These are phyloP conservation scores for Brachionus calyciflorus DNA, from an alignment of 1,140 invertebrate genomes.

Conservation along the genomic window DNA sequence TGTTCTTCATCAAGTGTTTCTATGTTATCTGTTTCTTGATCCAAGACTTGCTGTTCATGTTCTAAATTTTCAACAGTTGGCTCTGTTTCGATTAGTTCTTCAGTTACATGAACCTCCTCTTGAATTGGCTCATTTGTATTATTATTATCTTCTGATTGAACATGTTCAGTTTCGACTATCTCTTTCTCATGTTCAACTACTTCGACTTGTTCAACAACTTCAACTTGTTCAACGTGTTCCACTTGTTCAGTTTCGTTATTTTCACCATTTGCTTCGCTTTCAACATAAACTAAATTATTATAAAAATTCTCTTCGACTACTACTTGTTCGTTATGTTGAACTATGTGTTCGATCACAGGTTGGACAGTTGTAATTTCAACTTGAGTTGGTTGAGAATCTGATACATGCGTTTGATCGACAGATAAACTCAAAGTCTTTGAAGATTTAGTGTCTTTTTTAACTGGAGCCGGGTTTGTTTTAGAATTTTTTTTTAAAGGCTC, in stretches of 20 bases:
- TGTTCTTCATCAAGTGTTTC: no score
- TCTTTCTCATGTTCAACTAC: constrained; percentile 34
- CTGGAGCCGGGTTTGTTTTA: background rate
- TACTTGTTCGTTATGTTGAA: constrained; percentile 50
- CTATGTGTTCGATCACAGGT: constrained; percentile 52
- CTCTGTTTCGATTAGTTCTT: constrained; percentile 47
- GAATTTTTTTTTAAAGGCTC: background rate
- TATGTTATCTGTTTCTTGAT: no score
- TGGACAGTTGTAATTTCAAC: constrained; percentile 50
- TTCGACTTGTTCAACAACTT: constrained; percentile 33
- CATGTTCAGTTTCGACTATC: background rate
- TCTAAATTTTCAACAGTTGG: no score
- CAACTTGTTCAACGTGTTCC: constrained; percentile 42
- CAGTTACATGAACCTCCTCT: constrained; percentile 47
- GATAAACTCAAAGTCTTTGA: background rate
- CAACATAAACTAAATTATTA: constrained; percentile 36
- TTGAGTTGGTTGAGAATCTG: constrained; percentile 49
- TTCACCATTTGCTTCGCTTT: constrained; percentile 46
- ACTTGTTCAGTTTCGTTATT: background rate
- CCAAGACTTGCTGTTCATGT: no score
- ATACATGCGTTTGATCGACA: background rate
- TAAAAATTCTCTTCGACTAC: constrained; percentile 41
- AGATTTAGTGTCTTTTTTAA: constrained; percentile 45
- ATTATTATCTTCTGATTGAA: background rate
- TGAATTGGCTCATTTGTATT: constrained; percentile 37